These are phyloP conservation scores for Alouatta palliata DNA, from an alignment of 2,113 vertebrate genomes.

Conservation along the genomic window DNA sequence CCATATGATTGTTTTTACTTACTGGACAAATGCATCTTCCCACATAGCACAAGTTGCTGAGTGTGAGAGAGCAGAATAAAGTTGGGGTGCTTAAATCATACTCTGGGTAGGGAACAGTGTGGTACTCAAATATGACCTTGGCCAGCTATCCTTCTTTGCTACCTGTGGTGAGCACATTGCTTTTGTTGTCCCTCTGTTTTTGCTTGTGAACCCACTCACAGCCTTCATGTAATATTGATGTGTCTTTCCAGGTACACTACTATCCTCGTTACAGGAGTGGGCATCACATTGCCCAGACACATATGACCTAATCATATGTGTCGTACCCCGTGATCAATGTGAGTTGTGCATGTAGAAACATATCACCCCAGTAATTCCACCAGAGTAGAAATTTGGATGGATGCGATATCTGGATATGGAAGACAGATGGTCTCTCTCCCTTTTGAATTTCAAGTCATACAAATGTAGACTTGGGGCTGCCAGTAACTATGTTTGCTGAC, in stretches of 20 bases:
- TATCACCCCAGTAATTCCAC: background rate
- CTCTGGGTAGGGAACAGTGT: background rate
- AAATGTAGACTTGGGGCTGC: background rate
- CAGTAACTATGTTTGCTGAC: constrained; percentile 18
- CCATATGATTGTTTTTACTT: constrained; percentile 53
- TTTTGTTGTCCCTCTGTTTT: background rate
- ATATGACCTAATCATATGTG: background rate
- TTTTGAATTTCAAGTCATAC: constrained; percentile 34
- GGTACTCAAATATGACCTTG: background rate
- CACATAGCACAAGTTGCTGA: constrained; percentile 25
- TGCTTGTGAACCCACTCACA: background rate
- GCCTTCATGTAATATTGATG: background rate
- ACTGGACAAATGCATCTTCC: constrained; percentile 46
- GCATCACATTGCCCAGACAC: background rate
- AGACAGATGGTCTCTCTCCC: constrained; percentile 38
- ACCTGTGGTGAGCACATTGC: background rate
- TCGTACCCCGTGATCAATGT: background rate
- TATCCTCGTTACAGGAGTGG: background rate
- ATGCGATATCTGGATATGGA: background rate
- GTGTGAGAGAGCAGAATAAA: background rate
- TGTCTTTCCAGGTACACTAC: background rate
- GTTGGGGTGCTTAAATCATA: background rate
- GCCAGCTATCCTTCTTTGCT: background rate
- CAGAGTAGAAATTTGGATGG: background rate
- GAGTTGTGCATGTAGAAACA: background rate